phyloP scores from a whole-genome alignment of 2,797 vertebrate species.

The Pyrocephalus nanus region DNA sequence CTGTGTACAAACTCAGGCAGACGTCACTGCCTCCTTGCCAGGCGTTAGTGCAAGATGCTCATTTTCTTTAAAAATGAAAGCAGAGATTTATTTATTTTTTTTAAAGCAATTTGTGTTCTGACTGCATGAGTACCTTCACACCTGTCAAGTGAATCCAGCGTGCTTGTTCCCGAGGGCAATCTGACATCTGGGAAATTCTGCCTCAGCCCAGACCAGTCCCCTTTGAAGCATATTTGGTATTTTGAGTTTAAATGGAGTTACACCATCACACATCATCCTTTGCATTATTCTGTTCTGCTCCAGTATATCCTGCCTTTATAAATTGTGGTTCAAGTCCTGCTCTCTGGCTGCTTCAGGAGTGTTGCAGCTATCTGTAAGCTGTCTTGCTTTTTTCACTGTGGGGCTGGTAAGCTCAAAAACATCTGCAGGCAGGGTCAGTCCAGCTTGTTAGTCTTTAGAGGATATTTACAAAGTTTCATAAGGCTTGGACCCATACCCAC shows the following conservation, averaged over 20 bases:
- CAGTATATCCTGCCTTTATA: neutral
- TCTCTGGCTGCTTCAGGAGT: neutral
- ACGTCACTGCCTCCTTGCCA: slow-evolving; percentile 4
- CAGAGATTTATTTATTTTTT: neutral
- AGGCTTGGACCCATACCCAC: slow-evolving; percentile 70
- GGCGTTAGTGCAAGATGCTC: neutral
- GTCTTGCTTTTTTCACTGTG: neutral
- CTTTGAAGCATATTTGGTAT: neutral
- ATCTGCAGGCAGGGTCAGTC: slow-evolving; percentile 66
- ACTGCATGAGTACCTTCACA: slow-evolving; percentile 31
- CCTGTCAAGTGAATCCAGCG: slow-evolving; percentile 28
- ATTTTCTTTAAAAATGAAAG: slow-evolving; percentile 17
- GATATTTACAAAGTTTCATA: slow-evolving; percentile 68
- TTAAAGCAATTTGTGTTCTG: slow-evolving; percentile 20
- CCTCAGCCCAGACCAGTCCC: neutral
- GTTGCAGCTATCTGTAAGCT: slow-evolving; percentile 30
- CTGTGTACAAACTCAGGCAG: slow-evolving; percentile 24
- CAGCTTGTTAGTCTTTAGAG: slow-evolving; percentile 59
- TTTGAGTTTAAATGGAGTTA: slow-evolving; percentile 8
- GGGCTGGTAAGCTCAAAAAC: slow-evolving; percentile 64
- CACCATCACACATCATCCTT: neutral
- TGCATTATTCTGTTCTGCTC: slow-evolving; percentile 6
- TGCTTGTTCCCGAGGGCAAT: neutral
- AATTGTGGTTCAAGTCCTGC: neutral
- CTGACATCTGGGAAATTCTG: slow-evolving; percentile 49